Base-by-base conservation (phyloP, 2,113 vertebrate genomes). In the Scolopax mira region DNA sequence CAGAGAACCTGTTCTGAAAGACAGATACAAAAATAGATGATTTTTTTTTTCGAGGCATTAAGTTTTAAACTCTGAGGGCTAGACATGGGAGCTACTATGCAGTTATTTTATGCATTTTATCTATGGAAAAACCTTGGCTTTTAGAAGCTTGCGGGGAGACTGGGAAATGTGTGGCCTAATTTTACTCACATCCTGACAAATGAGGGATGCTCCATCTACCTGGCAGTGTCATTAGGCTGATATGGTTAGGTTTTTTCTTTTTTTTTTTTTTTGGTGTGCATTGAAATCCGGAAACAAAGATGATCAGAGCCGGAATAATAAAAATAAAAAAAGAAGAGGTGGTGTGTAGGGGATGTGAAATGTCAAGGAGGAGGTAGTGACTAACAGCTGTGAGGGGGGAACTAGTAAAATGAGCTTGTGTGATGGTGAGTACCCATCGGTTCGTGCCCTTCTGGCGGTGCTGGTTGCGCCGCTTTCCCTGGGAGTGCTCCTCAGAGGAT, bases 11-110 rank as follows among this genome's bases (percentile, higher is more conserved):
- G 8, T 37, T 88, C 79, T 30, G 51, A 73, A 71, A 54, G 54
- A 19, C 48, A 60, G 70, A 12, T 11, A 25, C 21, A 69, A 80
- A 96, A 96, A 97, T 93, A 96, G 96, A 78, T 15, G 2, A 8
- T 7, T 7, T 31, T 18, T 64, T 4, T 13, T 28, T 35, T 23
- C 4, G 18, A 92, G 44, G 6, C 28, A 7, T 2, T 11, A 60
- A 83, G 27, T 55, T 92, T 83, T 61, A 48, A 90, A 46, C 82
- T 48, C 66, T 2, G 4, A 78, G 70, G 77, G n/a, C 10, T 15
- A 78, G 73, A 28, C 65, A 15, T 12, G 9, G 4, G 51, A 39
- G 39, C 33, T 54, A 24, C 69, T 33, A 6, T 11, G 33, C 14
- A 28, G 54, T 37, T 73, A 30, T 90, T 94, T 92, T 22, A 30